A percentile compares a stretch with the other conserved stretches of the same genome.
These are phyloP conservation scores for Synanthedon tipuliformis DNA, from an alignment of 2,888 invertebrate species.

Conservation along the genomic window DNA sequence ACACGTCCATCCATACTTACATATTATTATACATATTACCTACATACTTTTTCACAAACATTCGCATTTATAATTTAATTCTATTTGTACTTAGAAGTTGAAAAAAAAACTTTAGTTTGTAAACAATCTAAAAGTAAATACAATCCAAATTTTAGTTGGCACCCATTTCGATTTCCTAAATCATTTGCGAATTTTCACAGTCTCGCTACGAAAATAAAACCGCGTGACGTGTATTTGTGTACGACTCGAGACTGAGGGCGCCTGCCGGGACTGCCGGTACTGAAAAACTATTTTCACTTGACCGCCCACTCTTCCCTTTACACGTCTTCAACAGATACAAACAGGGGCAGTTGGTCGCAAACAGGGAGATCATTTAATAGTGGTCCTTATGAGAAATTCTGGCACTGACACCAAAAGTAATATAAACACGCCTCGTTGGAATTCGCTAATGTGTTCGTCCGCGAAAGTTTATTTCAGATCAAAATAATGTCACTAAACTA, in stretches of 20 bases:
- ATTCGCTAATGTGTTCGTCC: slow-evolving; percentile 9
- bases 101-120: too few relatives aligned
- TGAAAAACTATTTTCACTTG: not conserved
- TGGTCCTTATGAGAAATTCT: slow-evolving; percentile 6
- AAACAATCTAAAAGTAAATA: not conserved
- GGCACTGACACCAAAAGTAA: slow-evolving; percentile 15
- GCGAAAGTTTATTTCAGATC: not conserved
- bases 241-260: slow-evolving; percentile 5
- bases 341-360: not conserved
- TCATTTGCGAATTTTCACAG: slow-evolving; percentile 7
- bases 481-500: not conserved
- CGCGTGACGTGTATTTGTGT: slow-evolving; percentile 8
- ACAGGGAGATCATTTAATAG: not conserved
- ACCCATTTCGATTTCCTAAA: slow-evolving; percentile 5
- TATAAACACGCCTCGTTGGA: slow-evolving; percentile 10
- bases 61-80: too few relatives aligned
- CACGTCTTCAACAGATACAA: not conserved
- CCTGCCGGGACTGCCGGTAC: slow-evolving; percentile 1
- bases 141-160: slow-evolving; percentile 1
- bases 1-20: too few relatives aligned
- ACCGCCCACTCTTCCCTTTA: slow-evolving; percentile 2
- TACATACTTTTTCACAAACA: too few relatives aligned
- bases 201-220: slow-evolving; percentile 7
- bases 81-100: too few relatives aligned
- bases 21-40: too few relatives aligned